These are phyloP conservation scores for Botia almorhae DNA, from an alignment of 2,797 vertebrate genomes.

Conservation along the genomic window DNA sequence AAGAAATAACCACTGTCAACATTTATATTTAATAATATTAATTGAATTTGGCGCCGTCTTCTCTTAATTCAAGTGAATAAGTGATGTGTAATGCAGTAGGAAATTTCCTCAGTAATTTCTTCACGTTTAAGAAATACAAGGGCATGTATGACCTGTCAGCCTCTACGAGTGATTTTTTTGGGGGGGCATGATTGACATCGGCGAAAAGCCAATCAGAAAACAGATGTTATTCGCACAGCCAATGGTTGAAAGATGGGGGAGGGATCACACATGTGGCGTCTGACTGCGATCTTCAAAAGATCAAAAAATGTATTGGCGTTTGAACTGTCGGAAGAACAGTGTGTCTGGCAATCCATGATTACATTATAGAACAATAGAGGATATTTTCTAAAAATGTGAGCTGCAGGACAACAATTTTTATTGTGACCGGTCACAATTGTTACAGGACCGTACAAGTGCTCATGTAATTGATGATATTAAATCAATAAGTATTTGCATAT, in stretches of 20 bases:
- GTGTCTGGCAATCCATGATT: constrained; percentile 13
- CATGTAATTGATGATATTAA: background rate
- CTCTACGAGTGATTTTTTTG: constrained; percentile 40
- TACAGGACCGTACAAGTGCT: background rate
- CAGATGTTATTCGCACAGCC: constrained; percentile 56
- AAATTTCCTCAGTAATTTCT: background rate
- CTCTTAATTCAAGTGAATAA: background rate
- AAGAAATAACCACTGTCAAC: background rate
- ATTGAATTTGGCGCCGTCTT: background rate
- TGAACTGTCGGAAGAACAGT: background rate
- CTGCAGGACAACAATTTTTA: background rate
- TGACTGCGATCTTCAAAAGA: constrained; percentile 19
- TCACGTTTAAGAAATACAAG: constrained; percentile 24
- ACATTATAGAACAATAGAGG: background rate
- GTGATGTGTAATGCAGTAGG: background rate
- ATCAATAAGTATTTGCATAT: background rate
- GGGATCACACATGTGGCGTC: constrained; percentile 41
- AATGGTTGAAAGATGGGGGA: constrained; percentile 56
- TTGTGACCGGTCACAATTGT: background rate
- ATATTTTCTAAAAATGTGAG: constrained; percentile 11
- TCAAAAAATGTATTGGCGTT: constrained; percentile 16
- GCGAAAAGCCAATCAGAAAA: constrained; percentile 54
- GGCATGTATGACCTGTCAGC: constrained; percentile 50
- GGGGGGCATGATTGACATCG: constrained; percentile 45
- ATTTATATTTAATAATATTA: background rate